These are phyloP conservation scores for Trematocara stigmaticum DNA, from an alignment of 2,113 vertebrate genomes.

Conservation along the genomic window DNA sequence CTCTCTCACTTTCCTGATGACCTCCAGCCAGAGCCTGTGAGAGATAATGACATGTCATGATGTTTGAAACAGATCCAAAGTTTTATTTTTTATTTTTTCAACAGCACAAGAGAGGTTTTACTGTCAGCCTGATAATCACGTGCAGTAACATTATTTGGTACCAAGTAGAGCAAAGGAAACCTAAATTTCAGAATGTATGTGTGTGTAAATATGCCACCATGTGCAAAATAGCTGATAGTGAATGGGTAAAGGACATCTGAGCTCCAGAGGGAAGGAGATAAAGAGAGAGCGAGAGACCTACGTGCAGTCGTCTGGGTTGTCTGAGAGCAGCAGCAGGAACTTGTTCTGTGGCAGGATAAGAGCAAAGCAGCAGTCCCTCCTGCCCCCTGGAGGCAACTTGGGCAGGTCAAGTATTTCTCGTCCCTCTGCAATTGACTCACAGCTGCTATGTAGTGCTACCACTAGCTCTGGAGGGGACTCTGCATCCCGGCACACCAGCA, in stretches of 20 bases:
- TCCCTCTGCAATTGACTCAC: conserved; percentile 72
- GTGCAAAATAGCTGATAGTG: not conserved
- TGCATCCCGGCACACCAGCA: conserved; percentile 73
- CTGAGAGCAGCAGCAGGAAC: conserved; percentile 73
- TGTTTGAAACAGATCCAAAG: not conserved
- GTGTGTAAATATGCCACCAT: not conserved
- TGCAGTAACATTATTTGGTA: not conserved
- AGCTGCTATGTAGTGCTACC: conserved; percentile 67
- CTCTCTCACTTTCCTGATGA: conserved; percentile 79
- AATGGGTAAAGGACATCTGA: not conserved
- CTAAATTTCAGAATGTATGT: not conserved
- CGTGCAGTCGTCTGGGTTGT: conserved; percentile 75
- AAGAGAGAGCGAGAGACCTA: conserved; percentile 1
- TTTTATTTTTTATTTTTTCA: not conserved
- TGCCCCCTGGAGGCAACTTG: conserved; percentile 70
- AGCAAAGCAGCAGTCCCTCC: conserved; percentile 79
- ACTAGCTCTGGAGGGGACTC: conserved; percentile 75
- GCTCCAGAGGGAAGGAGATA: not conserved
- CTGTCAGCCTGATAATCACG: not conserved
- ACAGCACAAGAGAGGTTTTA: not conserved
- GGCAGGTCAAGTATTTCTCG: conserved; percentile 75
- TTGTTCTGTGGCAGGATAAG: conserved; percentile 74
- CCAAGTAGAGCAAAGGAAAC: not conserved
- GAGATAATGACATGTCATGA: not conserved
- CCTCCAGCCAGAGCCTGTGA: conserved; percentile 74